Evolutionary conservation across 2,113 vertebrate species (phyloP), one percentile per base, ranked within the genome.

Genomic region (Cololabis saira): DNA sequence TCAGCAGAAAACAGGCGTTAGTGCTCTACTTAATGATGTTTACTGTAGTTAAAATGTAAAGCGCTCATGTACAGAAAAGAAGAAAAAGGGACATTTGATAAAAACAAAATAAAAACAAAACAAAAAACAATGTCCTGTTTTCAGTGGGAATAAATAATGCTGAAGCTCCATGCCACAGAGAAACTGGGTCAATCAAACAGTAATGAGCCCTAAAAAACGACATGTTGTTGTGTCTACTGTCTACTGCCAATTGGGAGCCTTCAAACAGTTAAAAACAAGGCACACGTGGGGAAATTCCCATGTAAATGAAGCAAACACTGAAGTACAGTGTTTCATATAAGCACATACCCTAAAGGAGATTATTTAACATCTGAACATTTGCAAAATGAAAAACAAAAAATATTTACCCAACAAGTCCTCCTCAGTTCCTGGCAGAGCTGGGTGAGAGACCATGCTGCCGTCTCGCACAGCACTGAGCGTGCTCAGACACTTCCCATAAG

Each of bases 401-500:
- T 13, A 50, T 19, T 94, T 93, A 99, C 98, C 95, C 53, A 96
- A 90, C 94, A 97, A 93, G 58, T 94, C 93, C 61, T 94, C 94
- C n/a, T 98, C 94, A 0, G 92, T 95, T 78, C 94, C 95, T 1
- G 98, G 95, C 76, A 96, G 69, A 0, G 91, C 86, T 0, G 95
- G 94, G 76, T 99, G 98, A 3, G 97, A 99, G 0, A 96, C 75
- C 93, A 99, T 95, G 83, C 93, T 95, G 57, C 97, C 96, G 0
- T 99, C 98, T 21, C 88, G 91, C 1, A 98, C 95, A 0, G 95
- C 95, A 13, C 95, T 94, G 83, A 99, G 70, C 0, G 95, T 98
- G 69, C 94, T 96, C 69, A 99, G 88, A 89, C 96, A 97, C 74
- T 98, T 99, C 19, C 97, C 95, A 0, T 97, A 99, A 0, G 95